These are phyloP conservation scores for Rapana venosa DNA, from an alignment of 2,888 invertebrate genomes.

Conservation along the genomic window DNA sequence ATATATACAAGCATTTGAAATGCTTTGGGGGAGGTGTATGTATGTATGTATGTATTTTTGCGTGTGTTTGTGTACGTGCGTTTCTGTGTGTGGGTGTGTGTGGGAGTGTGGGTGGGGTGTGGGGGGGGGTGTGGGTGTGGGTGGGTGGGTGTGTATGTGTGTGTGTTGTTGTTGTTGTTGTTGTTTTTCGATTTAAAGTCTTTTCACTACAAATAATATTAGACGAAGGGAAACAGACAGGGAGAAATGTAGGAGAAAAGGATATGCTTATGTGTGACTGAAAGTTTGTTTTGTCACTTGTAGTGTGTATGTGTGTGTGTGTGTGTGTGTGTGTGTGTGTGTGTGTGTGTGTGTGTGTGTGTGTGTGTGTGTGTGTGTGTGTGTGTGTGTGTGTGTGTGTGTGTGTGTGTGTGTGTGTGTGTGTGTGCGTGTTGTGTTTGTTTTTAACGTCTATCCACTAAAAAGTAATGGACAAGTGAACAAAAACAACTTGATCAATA, in stretches of 20 bases:
- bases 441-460: no score
- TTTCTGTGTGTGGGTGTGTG: slow-evolving; percentile 3
- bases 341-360: neutral
- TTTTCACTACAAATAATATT: no score
- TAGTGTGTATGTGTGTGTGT: no score
- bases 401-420: slow-evolving; percentile 16
- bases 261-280: no score
- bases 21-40: neutral
- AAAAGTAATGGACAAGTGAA: no score
- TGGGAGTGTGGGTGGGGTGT: neutral
- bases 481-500: no score
- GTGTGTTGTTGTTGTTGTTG: neutral
- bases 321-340: neutral
- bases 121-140: neutral
- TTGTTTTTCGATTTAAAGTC: no score
- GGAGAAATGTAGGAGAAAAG: no score
- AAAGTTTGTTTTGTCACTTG: no score
- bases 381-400: slow-evolving; percentile 15
- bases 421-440: neutral
- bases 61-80: neutral
- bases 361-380: neutral
- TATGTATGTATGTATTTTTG: neutral
- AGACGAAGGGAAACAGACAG: no score
- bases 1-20: no score
- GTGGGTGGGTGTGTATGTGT: neutral